Evolutionary conservation across 2,888 invertebrate species (phyloP).

Genomic region (Heterodera filipjevi): DNA sequence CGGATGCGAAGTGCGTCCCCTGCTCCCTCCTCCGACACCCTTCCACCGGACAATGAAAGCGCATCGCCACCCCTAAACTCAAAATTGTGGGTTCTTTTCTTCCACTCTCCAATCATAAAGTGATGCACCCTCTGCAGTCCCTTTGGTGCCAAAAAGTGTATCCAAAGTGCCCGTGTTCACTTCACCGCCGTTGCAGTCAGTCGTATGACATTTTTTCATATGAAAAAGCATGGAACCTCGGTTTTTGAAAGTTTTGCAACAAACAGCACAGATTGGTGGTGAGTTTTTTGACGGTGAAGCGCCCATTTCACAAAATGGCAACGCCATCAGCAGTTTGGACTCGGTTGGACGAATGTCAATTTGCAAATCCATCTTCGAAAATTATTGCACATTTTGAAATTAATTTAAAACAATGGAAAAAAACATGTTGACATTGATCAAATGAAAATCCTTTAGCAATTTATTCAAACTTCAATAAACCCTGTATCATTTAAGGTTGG

Average conservation of each 20-base stretch:
- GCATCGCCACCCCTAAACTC: not conserved
- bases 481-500: too few species aligned
- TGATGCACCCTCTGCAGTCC: not conserved
- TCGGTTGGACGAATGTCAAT: constrained; percentile 28
- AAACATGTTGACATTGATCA: too few species aligned
- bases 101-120: not conserved
- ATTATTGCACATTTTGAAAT: constrained; percentile 3
- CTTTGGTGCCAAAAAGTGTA: not conserved
- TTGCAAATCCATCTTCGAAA: not conserved
- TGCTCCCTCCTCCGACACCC: not conserved
- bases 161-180: not conserved
- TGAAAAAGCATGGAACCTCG: constrained; percentile 38
- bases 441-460: too few species aligned
- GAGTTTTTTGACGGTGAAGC: not conserved
- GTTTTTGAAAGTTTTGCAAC: constrained; percentile 29
- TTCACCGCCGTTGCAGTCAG: not conserved
- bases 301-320: constrained; percentile 8
- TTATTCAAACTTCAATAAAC: too few species aligned
- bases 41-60: constrained; percentile 19
- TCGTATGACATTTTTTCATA: constrained; percentile 34
- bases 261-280: not conserved
- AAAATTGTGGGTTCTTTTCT: not conserved
- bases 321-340: constrained; percentile 7
- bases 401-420: too few species aligned
- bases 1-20: constrained; percentile 9